phyloP scores from a whole-genome alignment of 2,113 vertebrate species.

The Echinops telfairi region DNA sequence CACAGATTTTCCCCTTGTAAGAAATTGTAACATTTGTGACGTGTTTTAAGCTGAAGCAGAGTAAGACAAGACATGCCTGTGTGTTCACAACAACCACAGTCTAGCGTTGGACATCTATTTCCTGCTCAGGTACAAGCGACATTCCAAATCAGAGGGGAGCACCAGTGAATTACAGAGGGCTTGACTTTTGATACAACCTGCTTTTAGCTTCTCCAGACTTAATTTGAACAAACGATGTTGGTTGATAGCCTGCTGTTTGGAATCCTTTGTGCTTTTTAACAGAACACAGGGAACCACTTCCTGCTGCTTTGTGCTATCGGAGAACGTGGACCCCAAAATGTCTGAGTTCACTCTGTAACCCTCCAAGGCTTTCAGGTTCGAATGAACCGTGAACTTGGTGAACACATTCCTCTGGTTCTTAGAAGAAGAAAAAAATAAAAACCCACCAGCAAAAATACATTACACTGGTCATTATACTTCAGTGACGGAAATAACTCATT shows the following conservation, averaged over 20 bases:
- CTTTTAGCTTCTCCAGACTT: neutral
- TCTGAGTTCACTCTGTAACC: neutral
- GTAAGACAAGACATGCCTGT: too few species aligned
- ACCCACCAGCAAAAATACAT: slow-evolving; percentile 77
- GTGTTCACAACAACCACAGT: too few species aligned
- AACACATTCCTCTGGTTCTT: slow-evolving; percentile 63
- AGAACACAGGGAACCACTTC: neutral
- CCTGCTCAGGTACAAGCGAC: too few species aligned
- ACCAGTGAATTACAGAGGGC: neutral
- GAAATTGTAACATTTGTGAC: too few species aligned
- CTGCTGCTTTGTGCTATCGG: fast-evolving
- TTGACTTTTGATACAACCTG: neutral
- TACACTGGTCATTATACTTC: slow-evolving; percentile 80
- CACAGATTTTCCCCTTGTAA: too few species aligned
- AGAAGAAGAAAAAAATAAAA: slow-evolving; percentile 57
- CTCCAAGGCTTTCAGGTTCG: slow-evolving; percentile 51
- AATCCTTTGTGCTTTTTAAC: too few species aligned
- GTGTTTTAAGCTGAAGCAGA: too few species aligned
- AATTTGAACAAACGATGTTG: neutral
- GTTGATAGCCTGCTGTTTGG: neutral
- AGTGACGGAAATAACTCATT: slow-evolving; percentile 84
- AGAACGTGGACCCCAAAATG: neutral
- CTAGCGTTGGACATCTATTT: too few species aligned
- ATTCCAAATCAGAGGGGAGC: neutral
- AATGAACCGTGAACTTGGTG: slow-evolving; percentile 73